phyloP scores from a whole-genome alignment of 2,113 vertebrate species.

The Crypturellus undulatus region DNA sequence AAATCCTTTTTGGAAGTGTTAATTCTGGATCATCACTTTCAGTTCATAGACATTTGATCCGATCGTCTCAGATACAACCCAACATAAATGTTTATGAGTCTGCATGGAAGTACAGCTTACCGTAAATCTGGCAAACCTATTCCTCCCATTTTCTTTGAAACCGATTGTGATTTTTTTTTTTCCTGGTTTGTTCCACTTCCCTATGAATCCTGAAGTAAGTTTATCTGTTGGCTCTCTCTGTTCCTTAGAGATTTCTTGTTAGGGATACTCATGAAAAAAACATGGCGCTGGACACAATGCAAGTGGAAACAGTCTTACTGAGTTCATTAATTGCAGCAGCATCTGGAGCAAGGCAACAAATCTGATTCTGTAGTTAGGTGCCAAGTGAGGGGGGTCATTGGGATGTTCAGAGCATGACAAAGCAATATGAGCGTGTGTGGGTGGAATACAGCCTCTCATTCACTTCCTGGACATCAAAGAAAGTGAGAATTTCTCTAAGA shows the following conservation, averaged over 20 bases:
- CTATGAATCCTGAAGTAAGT: background rate
- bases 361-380: background rate
- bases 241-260: background rate
- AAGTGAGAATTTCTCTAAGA: background rate
- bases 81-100: background rate
- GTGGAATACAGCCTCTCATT: background rate
- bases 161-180: background rate
- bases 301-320: background rate
- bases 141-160: constrained; percentile 10
- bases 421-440: rapidly evolving
- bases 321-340: background rate
- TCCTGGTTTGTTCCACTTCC: background rate
- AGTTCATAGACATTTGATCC: background rate
- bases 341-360: background rate
- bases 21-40: background rate
- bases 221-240: background rate
- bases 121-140: background rate
- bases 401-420: background rate
- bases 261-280: background rate
- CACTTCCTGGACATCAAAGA: background rate
- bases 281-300: background rate
- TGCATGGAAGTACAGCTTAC: background rate
- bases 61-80: background rate
- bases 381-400: background rate
- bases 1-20: background rate